A percentile compares a stretch with the other conserved stretches of the same genome.
These are phyloP conservation scores for Cololabis saira DNA, from an alignment of 2,113 vertebrate species.

Conservation along the genomic window DNA sequence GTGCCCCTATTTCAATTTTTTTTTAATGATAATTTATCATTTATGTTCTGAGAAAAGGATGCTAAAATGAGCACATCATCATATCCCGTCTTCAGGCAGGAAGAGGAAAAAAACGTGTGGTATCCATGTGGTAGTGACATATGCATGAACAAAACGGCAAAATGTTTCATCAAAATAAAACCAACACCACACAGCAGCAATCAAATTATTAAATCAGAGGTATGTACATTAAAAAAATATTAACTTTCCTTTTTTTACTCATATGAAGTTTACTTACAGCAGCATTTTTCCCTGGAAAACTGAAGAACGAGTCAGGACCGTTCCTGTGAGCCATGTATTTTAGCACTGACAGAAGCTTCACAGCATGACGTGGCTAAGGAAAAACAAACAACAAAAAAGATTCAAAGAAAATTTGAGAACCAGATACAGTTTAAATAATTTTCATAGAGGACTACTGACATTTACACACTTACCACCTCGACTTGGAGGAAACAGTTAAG, in stretches of 20 bases:
- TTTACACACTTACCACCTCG: too few species aligned
- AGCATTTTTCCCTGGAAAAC: slow-evolving; percentile 97
- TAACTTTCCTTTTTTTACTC: too few species aligned
- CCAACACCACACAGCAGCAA: neutral
- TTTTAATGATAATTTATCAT: neutral
- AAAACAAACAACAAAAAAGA: neutral
- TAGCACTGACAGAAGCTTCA: slow-evolving; percentile 93
- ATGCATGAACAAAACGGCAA: slow-evolving; percentile 3
- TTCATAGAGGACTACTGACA: too few species aligned
- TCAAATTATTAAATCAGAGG: too few species aligned
- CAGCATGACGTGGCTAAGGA: slow-evolving; percentile 91
- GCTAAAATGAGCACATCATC: neutral
- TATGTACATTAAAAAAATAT: too few species aligned
- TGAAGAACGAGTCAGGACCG: slow-evolving; percentile 98
- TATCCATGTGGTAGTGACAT: neutral
- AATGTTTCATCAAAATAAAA: slow-evolving; percentile 1
- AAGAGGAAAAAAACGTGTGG: neutral
- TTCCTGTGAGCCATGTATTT: slow-evolving; percentile 95
- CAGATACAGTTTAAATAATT: too few species aligned
- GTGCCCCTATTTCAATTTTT: too few species aligned
- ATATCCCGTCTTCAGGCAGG: neutral
- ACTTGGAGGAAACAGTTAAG: too few species aligned
- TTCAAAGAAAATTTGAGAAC: neutral
- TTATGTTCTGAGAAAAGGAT: neutral
- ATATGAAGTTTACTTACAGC: slow-evolving; percentile 83